Evolutionary conservation across 2,797 vertebrate species (phyloP), one percentile per base, ranked within the genome.

Genomic region (Hypotaenidia okinawae): DNA sequence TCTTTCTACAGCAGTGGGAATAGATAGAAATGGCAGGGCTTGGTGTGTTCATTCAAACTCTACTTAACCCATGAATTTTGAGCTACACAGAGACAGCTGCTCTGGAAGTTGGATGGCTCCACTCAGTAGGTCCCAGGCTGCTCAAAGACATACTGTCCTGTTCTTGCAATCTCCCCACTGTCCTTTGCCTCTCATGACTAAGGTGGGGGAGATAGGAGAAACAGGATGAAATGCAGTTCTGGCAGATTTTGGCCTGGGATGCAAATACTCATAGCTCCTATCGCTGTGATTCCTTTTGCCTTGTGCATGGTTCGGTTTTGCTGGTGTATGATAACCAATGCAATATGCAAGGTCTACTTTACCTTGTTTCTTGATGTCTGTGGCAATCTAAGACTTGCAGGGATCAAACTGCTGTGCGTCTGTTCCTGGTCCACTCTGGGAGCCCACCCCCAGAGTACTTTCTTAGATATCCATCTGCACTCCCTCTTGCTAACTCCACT

Each of bases 21-120:
- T 0, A 84, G 28, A 30, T 3, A 58, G 57, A 81, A 91, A 78
- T 32, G 27, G 21, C 33, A 70, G 62, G 27, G 64, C 37, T 24
- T 1, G 1, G 14, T 15, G 27, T n/a, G 19, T 37, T 59, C 27
- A 25, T 81, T 70, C 33, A 39, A 87, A 30, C 35, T 16, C 6
- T 52, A 35, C 28, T 62, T 69, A 74, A 24, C 22, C 41, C 16
- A 2, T 15, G 28, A 35, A 11, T 69, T 74, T 28, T 27, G 54
- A 54, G 51, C 17, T 63, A 41, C 5, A 4, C 8, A 18, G 0
- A 1, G 28, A 45, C 10, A 25, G 13, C 7, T 1, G 0, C 43
- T 52, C 43, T 82, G 58, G 14, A 82, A 68, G 41, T 13, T 0
- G 1, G 11, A 16, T 1, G 7, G 14, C 25, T 70, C 57, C 11